These are phyloP conservation scores for Meiosimyza decipiens DNA, from an alignment of 2,888 invertebrate genomes.

Conservation along the genomic window DNA sequence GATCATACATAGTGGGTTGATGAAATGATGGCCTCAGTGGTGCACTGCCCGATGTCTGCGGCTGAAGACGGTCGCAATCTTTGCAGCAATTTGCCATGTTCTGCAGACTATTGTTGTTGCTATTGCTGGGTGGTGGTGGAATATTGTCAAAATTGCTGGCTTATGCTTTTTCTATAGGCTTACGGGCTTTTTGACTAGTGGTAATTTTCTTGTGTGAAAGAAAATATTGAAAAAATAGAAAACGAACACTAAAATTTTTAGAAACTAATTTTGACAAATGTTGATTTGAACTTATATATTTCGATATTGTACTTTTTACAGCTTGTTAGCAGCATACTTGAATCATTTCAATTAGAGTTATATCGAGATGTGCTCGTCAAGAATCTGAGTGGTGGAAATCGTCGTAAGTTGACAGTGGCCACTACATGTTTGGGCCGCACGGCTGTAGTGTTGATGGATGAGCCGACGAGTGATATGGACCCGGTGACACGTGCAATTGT, in stretches of 20 bases:
- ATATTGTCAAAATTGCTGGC: slow-evolving; percentile 1
- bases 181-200: slow-evolving; percentile 14
- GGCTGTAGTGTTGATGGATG: slow-evolving; percentile 78
- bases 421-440: slow-evolving; percentile 80
- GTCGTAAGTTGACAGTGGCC: slow-evolving; percentile 81
- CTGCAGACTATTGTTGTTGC: background rate
- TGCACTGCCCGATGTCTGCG: slow-evolving; percentile 46
- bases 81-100: slow-evolving; percentile 47
- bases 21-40: slow-evolving; percentile 45
- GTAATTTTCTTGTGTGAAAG: slow-evolving; percentile 33
- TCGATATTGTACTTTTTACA: slow-evolving; percentile 41
- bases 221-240: slow-evolving; percentile 43
- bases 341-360: slow-evolving; percentile 61
- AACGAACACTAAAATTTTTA: slow-evolving; percentile 41
- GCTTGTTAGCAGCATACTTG: slow-evolving; percentile 58
- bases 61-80: slow-evolving; percentile 50
- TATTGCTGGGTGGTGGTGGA: background rate
- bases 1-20: slow-evolving; percentile 56
- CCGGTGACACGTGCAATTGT: slow-evolving; percentile 68
- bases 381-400: slow-evolving; percentile 74
- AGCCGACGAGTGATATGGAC: slow-evolving; percentile 80
- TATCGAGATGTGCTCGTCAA: slow-evolving; percentile 65
- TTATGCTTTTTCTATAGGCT: background rate
- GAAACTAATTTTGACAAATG: slow-evolving; percentile 40
- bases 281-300: slow-evolving; percentile 34